phyloP scores from a whole-genome alignment of 1,140 invertebrate species.

The Sinonovacula constricta region DNA sequence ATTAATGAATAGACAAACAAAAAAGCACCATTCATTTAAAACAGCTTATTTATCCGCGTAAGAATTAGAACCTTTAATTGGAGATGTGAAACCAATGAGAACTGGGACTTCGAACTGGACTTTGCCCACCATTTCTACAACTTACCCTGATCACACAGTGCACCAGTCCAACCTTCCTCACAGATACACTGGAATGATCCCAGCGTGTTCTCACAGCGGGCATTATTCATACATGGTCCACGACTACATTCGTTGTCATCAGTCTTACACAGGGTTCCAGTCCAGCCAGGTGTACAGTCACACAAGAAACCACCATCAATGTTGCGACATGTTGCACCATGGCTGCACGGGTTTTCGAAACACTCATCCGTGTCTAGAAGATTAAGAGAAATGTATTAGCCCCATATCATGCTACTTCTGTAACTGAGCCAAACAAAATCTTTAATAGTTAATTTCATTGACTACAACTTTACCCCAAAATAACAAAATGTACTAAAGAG shows the following conservation, averaged over 20 bases:
- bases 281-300: conserved; percentile 70
- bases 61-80: no score
- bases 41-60: no score
- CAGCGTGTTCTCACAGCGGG: conserved; percentile 45
- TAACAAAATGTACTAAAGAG: no score
- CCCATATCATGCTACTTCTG: no score
- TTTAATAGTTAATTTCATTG: no score
- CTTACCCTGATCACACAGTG: conserved; percentile 37
- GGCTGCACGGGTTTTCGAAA: conserved; percentile 63
- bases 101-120: no score
- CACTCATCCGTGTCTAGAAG: conserved; percentile 50
- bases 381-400: no score
- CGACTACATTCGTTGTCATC: conserved; percentile 52
- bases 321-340: conserved; percentile 68
- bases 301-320: conserved; percentile 67
- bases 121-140: neutral
- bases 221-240: conserved; percentile 39
- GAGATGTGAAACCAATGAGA: no score
- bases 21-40: no score
- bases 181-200: conserved; percentile 47
- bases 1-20: no score
- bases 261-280: conserved; percentile 61
- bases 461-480: no score
- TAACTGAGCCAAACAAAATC: no score
- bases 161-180: conserved; percentile 40